Percentiles rank a stretch among this genome's conserved stretches.
Evolutionary conservation across 2,113 vertebrate species (phyloP).

Genomic region (Gasterosteus aculeatus): DNA sequence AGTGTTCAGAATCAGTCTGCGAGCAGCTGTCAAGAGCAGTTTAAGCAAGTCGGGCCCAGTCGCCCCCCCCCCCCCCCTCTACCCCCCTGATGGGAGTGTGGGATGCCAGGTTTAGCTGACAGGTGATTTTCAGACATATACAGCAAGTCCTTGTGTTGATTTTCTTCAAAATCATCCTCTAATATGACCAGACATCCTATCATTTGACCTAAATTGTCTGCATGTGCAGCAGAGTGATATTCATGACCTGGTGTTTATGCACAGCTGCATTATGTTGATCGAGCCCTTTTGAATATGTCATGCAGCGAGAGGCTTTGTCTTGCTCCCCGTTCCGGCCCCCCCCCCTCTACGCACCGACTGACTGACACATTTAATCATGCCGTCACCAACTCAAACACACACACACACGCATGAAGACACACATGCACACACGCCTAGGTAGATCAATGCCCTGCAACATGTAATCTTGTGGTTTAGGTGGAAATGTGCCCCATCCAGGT

Average conservation of each 20-base stretch:
- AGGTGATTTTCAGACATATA: neutral
- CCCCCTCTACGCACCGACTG: slow-evolving; percentile 34
- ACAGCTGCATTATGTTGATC: slow-evolving; percentile 32
- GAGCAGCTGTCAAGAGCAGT: slow-evolving; percentile 58
- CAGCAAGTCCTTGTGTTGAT: neutral
- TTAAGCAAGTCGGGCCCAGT: slow-evolving; percentile 37
- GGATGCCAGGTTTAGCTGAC: slow-evolving; percentile 38
- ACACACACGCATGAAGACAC: slow-evolving; percentile 9
- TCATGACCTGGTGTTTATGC: slow-evolving; percentile 12
- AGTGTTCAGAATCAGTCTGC: slow-evolving; percentile 42
- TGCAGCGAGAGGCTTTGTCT: slow-evolving; percentile 18
- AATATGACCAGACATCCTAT: neutral
- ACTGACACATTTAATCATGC: slow-evolving; percentile 68
- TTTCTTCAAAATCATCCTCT: neutral
- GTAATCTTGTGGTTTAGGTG: slow-evolving; percentile 63
- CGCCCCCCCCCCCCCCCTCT: neutral
- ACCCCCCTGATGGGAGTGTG: slow-evolving; percentile 9
- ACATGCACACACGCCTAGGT: slow-evolving; percentile 8
- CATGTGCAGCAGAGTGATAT: neutral
- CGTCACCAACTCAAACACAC: slow-evolving; percentile 27
- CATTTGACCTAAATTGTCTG: neutral
- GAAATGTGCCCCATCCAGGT: slow-evolving; percentile 60
- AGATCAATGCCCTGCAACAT: slow-evolving; percentile 32
- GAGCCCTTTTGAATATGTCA: slow-evolving; percentile 19
- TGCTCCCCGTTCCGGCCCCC: neutral